Evolutionary conservation across 2,888 invertebrate genomes (phyloP), one percentile per base, ranked within the genome.

Genomic region (Rosalia funebris): DNA sequence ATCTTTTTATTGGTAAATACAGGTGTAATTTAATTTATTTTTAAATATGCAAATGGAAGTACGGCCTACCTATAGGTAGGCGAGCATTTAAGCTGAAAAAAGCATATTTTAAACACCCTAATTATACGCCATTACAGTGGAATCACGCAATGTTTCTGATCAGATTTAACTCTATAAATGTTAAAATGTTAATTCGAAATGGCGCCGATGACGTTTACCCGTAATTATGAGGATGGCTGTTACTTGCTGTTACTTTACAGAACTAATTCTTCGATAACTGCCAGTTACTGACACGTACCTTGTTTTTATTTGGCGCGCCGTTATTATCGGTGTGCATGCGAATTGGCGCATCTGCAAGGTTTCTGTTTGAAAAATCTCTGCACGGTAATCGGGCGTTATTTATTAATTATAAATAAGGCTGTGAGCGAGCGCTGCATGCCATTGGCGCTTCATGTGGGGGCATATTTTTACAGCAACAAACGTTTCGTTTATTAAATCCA

Each of bases 111-210:
- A 50, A 60, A 62, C 48, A 57, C 65, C 53, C 54, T 54, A 69
- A 67, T 69, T 67, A 67, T 59, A 48, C 50, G 58, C 67, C 67
- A 66, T 69, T 67, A 66, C 60, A 54, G 47, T 61, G 45, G 53
- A 48, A 61, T 65, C 69, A 69, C 67, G 69, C 69, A 52, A 69
- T 55, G 58, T 57, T 65, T 17, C 25, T 61, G 65, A 66, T 63
- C 62, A 60, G 63, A 65, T 65, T 57, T 46, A 48, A 53, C 54
- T 63, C 41, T 53, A 57, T 47, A 57, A 53, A 57, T 45, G 50
- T 55, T 46, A 56, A 59, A 59, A 56, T 62, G 48, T 41, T 50
- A 58, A 59, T 58, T 62, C 41, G 54, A 45, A 56, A 59, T 59
- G 58, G 55, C 48, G 50, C 42, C 57, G 50, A 48, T 53, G 48